Base-by-base conservation (phyloP, 2,888 invertebrate species). In the Ditylenchus weischeri region DNA sequence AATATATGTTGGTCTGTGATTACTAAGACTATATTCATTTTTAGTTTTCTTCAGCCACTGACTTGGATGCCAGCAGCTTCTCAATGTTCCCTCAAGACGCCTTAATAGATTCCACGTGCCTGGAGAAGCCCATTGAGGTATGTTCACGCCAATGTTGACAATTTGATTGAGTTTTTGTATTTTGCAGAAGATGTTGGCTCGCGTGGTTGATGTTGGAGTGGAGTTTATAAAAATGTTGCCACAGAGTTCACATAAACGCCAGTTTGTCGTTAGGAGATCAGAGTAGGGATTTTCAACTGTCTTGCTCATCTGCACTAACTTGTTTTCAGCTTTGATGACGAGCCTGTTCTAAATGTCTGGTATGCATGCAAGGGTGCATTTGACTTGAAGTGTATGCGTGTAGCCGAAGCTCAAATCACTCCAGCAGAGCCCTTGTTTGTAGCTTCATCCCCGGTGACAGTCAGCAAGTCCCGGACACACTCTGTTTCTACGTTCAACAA, bases 151-250 rank as follows among this genome's bases (percentile, higher is more conserved):
- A 54, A 21, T 54, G 1, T 23, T 54, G 7, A 1, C 15, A 54
- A 4, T 15, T 7, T 18, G 2, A 54, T 54, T 23, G 1, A 23
- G 6, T 7, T 54, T 51, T 54, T 54, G 15, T 54, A 15, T 54
- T 15, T 43, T 43, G 43, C 54, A 54, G 54, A 13, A 54, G n/a
- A 23, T 54, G 21, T 6, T 54, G 54, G 54, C 54, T 23, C 11
- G 54, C 11, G n/a, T 29, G 11, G n/a, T 54, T 29, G 29, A 54
- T 54, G 29, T 54, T 54, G 54, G 54, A 23, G 23, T n/a, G n/a
- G 54, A 54, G 29, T 54, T 54, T 29, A 13, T 54, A 13, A 21
- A 29, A 54, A 54, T 54, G 54, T 18, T 29, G 54, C 29, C 54
- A 1, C 7, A 21, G 11, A 54, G n/a, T 11, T 2, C 54, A 54